These are phyloP conservation scores for Hestina assimilis DNA, from an alignment of 1,140 invertebrate species.

Conservation along the genomic window DNA sequence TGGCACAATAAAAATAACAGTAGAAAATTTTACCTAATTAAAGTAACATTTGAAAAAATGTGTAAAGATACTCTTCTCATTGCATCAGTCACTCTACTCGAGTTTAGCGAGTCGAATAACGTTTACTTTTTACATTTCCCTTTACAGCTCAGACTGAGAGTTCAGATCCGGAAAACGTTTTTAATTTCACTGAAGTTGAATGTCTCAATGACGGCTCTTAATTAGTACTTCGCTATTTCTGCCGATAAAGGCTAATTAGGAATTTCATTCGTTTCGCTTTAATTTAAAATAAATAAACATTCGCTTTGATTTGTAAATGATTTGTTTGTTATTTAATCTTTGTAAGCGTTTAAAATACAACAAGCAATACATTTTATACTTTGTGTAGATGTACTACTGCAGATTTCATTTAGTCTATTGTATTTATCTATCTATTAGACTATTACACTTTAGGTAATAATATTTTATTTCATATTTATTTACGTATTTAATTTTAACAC, in stretches of 20 bases:
- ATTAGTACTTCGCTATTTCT: slow-evolving; percentile 6
- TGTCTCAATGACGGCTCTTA: slow-evolving; percentile 1
- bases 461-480: no score
- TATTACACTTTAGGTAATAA: no score
- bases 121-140: slow-evolving; percentile 10
- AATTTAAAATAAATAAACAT: not conserved
- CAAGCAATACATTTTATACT: no score
- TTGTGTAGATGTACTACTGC: no score
- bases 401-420: no score
- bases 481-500: no score
- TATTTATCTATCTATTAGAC: no score
- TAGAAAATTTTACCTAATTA: slow-evolving; percentile 3
- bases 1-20: no score
- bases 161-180: slow-evolving; percentile 5
- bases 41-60: not conserved
- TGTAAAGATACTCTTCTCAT: slow-evolving; percentile 3
- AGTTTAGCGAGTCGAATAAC: not conserved
- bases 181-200: slow-evolving; percentile 9
- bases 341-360: no score
- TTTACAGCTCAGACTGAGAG: not conserved
- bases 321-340: no score
- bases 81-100: slow-evolving; percentile 6
- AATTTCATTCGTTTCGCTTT: not conserved
- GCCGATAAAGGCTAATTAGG: not conserved
- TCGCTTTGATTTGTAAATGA: no score